Evolutionary conservation across 2,113 vertebrate species (phyloP).

Genomic region (Mormyrus iriodes): DNA sequence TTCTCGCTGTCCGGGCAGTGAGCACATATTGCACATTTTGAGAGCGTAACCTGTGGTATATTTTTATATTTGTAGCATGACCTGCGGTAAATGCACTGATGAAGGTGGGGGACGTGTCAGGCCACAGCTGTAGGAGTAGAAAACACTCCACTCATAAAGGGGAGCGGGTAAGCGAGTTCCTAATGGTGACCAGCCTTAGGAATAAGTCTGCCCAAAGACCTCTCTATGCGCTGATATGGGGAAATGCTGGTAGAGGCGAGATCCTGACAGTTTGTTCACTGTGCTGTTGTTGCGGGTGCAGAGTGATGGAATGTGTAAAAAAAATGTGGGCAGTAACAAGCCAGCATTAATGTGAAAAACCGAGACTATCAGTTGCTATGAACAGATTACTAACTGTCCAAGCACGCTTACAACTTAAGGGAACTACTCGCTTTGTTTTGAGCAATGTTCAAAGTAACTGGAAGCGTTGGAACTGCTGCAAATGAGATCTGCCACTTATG

Average conservation of each 20-base stretch:
- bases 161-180: background rate
- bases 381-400: background rate
- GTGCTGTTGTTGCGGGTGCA: background rate
- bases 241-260: background rate
- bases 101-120: background rate
- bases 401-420: background rate
- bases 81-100: background rate
- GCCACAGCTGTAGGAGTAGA: background rate
- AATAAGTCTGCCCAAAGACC: background rate
- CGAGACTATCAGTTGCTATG: background rate
- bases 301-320: background rate
- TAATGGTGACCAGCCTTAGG: background rate
- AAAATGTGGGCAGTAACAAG: background rate
- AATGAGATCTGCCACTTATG: background rate
- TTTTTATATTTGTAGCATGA: background rate
- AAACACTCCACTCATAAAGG: background rate
- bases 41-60: background rate
- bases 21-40: background rate
- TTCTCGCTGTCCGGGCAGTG: background rate
- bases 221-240: background rate
- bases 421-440: background rate
- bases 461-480: background rate
- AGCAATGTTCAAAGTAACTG: background rate
- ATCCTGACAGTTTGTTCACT: background rate
- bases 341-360: background rate